phyloP scores from a whole-genome alignment of 1,140 invertebrate genomes.

The Drosophila carrolli region DNA sequence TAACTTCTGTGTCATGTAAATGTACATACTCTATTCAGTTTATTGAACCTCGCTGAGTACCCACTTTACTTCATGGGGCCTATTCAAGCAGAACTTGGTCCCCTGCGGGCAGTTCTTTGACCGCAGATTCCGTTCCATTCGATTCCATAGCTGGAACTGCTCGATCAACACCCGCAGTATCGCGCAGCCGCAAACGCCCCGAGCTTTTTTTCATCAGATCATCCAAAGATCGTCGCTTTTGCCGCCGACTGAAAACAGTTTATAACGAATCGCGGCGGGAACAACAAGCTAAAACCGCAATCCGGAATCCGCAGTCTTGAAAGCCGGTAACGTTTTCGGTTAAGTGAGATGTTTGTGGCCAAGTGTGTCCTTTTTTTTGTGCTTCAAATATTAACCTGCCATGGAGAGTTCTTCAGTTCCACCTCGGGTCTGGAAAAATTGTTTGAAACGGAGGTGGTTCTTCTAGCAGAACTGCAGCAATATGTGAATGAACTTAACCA shows the following conservation, averaged over 20 bases:
- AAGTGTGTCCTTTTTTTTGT: conserved; percentile 23
- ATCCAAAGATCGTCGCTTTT: conserved; percentile 9
- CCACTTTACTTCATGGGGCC: neutral
- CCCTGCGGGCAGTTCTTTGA: conserved; percentile 67
- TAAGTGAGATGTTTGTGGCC: conserved; percentile 19
- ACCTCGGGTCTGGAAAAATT: conserved; percentile 94
- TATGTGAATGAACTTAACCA: conserved; percentile 93
- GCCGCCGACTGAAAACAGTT: conserved; percentile 51
- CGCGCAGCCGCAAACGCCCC: conserved; percentile 18
- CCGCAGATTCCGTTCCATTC: conserved; percentile 19
- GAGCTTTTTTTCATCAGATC: conserved; percentile 56
- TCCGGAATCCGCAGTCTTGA: neutral
- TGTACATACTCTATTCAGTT: conserved; percentile 23
- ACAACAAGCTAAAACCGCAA: conserved; percentile 31
- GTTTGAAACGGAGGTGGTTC: conserved; percentile 92
- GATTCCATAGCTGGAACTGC: conserved; percentile 12
- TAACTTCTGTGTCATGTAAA: conserved; percentile 15
- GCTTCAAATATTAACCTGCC: conserved; percentile 22
- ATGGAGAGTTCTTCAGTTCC: conserved; percentile 91
- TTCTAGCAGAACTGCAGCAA: conserved; percentile 91
- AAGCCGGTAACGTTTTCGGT: conserved; percentile 19
- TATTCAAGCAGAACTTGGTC: conserved; percentile 38
- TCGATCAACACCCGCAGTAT: conserved; percentile 29
- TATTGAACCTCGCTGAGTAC: conserved; percentile 51
- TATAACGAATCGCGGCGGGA: conserved; percentile 52